Base-by-base conservation (phyloP, 2,888 invertebrate genomes). In the Parnassius mnemosyne region DNA sequence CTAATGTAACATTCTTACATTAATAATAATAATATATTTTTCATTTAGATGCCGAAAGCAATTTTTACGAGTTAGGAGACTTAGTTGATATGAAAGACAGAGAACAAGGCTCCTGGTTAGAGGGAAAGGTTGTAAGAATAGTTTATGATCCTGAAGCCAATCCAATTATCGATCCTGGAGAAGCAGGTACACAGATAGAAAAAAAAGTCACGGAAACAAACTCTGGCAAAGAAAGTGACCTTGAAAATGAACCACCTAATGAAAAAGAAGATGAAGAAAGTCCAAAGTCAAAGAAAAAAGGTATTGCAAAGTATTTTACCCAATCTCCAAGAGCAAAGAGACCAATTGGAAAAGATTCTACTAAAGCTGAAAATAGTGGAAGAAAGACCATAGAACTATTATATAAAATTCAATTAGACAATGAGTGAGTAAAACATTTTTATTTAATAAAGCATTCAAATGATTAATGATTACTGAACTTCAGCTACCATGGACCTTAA, bases 71-170 rank as follows among this genome's bases (percentile, higher is more conserved):
- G 71, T 71, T 92, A 58, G 95, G 94, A 25, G 96, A 96, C 78
- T 79, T 93, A 0, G 85, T 96, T 61, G 96, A 96, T 80, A 92
- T 93, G 57, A 87, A 92, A 63, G 93, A 95, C 71, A 75, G 79
- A n/a, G 87, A 90, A 57, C 86, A 92, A 72, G 95, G 95, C 9
- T 93, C 94, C 10, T 96, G 96, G 96, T 94, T 94, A 80, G 96
- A 96, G 84, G 95, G 93, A 0, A 92, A 90, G 74, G 91, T 95
- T 66, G 69, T 87, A 1, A 87, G 90, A 69, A 94, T 94, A 68
- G 89, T 92, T 0, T 75, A 79, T 43, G 81, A 89, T 57, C 85
- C 87, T 44, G 51, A 58, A 34, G 13, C 34, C 57, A 60, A 47
- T 7, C 44, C 61, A 1, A 44, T 43, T 43, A 59, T 65, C 47